Evolutionary conservation across 2,888 invertebrate genomes (phyloP), one percentile per base, ranked within the genome.

Genomic region (Scrobipalpa atriplicella): DNA sequence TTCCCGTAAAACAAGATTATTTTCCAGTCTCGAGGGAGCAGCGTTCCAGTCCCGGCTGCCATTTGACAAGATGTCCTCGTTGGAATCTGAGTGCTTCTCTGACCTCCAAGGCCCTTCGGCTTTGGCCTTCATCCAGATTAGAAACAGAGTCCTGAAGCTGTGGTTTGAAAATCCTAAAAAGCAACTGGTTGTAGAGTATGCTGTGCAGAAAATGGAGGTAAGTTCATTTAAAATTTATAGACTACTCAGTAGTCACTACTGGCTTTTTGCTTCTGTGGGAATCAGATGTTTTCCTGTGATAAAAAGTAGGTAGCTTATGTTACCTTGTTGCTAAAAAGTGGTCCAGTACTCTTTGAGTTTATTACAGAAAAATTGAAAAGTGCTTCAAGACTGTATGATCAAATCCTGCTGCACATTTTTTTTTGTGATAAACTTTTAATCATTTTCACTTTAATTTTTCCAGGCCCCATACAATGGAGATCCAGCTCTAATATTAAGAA

Each of bases 81-180:
- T 97, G 43, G 99, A 99, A 93, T 97, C 97, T 0, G 97, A 97
- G 63, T 97, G 97, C 82, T 99, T 99, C 86, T 96, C 98, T 2
- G 99, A 99, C 82, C 95, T 99, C 21, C 95, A 97, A 65, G 95
- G 96, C 70, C 95, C 97, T 13, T 96, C 97, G 0, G 95, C 97
- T 51, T 96, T 97, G 85, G 95, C 98, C 21, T 99, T 98, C 85
- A 94, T 99, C 18, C 97, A 98, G 83, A 96, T 99, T 70, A 94
- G 99, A 69, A 99, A 99, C 84, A 94, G 98, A 72, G 92, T 99
- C 71, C 89, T 99, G 21, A 98, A 99, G 89, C 93, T 98, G 85
- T 99, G 99, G 99, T 94, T 99, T 70, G 98, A 98, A 78, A 98
- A 99, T 90, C 98, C 99, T 0, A 98, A 98, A 80, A 95, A 96